Conservation (phyloP, 2,113 vertebrate species). For the Nesogale talazaci region DNA sequence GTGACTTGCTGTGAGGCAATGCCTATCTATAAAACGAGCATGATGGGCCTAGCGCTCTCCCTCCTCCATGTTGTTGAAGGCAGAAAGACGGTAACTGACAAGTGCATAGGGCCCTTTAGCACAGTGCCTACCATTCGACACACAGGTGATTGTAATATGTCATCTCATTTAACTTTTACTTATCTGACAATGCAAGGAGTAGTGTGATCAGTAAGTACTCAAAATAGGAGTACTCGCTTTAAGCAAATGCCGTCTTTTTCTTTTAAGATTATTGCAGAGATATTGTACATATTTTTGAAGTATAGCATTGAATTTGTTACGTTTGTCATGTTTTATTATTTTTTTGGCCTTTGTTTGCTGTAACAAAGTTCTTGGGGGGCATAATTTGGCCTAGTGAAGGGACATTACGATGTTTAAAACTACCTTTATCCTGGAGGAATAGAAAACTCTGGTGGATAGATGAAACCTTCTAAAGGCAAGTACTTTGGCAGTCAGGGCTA, state of each 20-base stretch:
- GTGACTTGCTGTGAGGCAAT: not conserved
- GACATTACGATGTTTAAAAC: no score
- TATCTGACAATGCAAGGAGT: constrained; percentile 10
- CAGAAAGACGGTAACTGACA: constrained; percentile 12
- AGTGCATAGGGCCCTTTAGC: not conserved
- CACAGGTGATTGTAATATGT: not conserved
- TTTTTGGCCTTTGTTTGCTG: no score
- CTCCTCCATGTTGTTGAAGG: not conserved
- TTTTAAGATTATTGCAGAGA: no score
- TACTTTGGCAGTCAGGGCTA: no score
- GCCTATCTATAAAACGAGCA: not conserved
- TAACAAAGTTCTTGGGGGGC: no score
- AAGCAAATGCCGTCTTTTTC: not conserved
- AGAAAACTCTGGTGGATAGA: no score
- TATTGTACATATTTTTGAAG: no score
- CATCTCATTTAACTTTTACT: not conserved
- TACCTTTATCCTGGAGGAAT: no score
- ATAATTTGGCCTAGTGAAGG: no score
- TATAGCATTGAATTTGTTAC: no score
- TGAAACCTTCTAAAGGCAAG: no score
- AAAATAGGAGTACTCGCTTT: not conserved
- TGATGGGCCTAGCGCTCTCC: not conserved
- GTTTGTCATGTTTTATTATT: no score
- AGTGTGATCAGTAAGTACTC: not conserved
- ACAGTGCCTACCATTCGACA: not conserved